phyloP scores from a whole-genome alignment of 1,140 invertebrate species.

The Hyles vespertilio region DNA sequence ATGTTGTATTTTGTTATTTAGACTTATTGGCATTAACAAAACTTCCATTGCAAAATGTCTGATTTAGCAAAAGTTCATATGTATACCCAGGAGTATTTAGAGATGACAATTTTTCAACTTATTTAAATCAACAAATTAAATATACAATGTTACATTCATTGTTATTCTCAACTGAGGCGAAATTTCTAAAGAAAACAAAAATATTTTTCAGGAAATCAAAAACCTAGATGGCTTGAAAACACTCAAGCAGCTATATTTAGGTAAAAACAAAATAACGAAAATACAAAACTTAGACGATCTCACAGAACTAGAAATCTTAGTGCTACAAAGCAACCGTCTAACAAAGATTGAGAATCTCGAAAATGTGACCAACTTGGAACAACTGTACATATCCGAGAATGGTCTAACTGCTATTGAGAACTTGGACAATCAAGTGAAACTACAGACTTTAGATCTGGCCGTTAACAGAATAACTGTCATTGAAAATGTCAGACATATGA shows the following conservation, averaged over 20 bases:
- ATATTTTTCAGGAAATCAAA: conserved; percentile 84
- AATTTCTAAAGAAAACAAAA: not conserved
- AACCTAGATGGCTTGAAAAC: conserved; percentile 87
- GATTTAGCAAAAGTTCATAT: too few species aligned
- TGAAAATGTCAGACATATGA: conserved; percentile 86
- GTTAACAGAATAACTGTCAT: conserved; percentile 91
- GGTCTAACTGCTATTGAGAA: conserved; percentile 88
- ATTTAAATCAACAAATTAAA: too few species aligned
- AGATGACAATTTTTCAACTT: too few species aligned
- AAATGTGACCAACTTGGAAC: conserved; percentile 83
- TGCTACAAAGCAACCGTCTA: conserved; percentile 94
- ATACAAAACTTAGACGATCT: conserved; percentile 92
- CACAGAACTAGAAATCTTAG: conserved; percentile 86
- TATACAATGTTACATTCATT: not conserved
- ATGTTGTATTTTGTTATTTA: too few species aligned
- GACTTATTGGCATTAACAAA: too few species aligned
- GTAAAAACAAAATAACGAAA: conserved; percentile 97
- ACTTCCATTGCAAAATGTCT: too few species aligned
- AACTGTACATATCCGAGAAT: conserved; percentile 97
- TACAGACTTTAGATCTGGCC: conserved; percentile 94
- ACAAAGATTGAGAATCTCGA: conserved; percentile 92
- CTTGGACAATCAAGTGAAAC: conserved; percentile 80
- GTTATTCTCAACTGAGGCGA: not conserved
- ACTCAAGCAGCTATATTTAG: conserved; percentile 89
- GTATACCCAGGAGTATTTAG: too few species aligned